A percentile compares a stretch with the other conserved stretches of the same genome.
Conservation (phyloP, 92 coral and sea anemone genomes). For the Montipora capitata region DNA sequence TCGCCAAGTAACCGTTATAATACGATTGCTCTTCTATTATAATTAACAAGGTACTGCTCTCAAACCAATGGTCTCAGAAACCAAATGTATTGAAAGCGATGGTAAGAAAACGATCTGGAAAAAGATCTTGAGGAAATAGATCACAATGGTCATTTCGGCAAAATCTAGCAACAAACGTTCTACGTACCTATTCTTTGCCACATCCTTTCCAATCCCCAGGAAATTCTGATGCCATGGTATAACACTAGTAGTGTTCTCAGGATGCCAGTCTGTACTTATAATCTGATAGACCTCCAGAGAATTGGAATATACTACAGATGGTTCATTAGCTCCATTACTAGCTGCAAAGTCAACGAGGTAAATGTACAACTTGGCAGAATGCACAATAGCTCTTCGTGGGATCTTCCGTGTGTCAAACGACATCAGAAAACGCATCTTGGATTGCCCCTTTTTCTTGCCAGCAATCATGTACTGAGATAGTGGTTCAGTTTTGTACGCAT, state of each 20-base stretch:
- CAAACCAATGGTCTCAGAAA: not conserved
- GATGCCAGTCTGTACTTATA: slow-evolving; percentile 92
- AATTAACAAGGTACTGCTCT: no score
- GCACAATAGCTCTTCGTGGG: slow-evolving; percentile 79
- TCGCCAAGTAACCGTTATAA: no score
- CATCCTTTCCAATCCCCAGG: slow-evolving; percentile 89
- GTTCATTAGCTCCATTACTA: slow-evolving; percentile 43
- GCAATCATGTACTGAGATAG: slow-evolving; percentile 78
- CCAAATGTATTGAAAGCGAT: not conserved
- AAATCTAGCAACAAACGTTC: not conserved
- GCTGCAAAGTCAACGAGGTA: slow-evolving; percentile 77
- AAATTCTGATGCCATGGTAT: slow-evolving; percentile 97
- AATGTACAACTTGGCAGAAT: slow-evolving; percentile 85
- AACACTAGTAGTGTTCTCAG: slow-evolving; percentile 84
- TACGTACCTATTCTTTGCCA: slow-evolving; percentile 67
- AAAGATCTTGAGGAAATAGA: no score
- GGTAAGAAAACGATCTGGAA: no score
- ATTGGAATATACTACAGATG: slow-evolving; percentile 67
- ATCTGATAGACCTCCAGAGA: slow-evolving; percentile 87
- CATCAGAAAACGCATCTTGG: slow-evolving; percentile 87
- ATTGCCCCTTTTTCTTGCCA: slow-evolving; percentile 77
- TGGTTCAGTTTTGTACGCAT: slow-evolving; percentile 66
- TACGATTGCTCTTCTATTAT: no score
- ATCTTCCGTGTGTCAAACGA: slow-evolving; percentile 86
- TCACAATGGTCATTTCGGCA: not conserved